Evolutionary conservation across 1,140 invertebrate species (phyloP), one percentile per base, ranked within the genome.

Genomic region (Hesperophylax magnus): DNA sequence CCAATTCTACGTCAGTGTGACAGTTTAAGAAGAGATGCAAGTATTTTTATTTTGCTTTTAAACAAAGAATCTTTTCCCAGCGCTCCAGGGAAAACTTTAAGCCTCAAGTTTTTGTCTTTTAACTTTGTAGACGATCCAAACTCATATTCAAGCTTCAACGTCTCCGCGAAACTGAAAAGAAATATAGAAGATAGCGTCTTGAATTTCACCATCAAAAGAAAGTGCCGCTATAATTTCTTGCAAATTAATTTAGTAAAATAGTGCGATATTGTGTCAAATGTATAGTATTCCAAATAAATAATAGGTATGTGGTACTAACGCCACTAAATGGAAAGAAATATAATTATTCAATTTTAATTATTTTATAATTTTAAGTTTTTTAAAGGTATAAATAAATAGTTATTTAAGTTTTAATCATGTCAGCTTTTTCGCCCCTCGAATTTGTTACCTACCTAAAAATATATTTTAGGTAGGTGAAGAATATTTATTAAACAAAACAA

Each of bases 41-140:
- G 58, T 54, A 18, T 80, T 75, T 80, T 79, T 75, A 74, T 80
- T 80, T 80, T 80, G 47, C 65, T 80, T 80, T 56, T 52, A 9
- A 65, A 80, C 69, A 80, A 56, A 24, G 34, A 65, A 53, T 80
- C 69, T 63, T 58, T 53, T 53, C 56, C 53, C 8, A 79, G 56
- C 53, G 58, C 78, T 75, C 78, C 14, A 8, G 71, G 69, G 77
- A 79, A 79, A 78, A 53, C 54, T 79, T 71, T 27, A 18, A 2
- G 53, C 24, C n/a, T 3, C 53, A 47, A 54, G n/a, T 67, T 80
- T 79, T 78, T 61, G 34, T 79, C 24, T 75, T 24, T 52, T 34
- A 80, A 80, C 78, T 80, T 80, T 65, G 58, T 80, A 80, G 78
- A 80, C 78, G 71, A 61, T 80, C 54, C 71, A 22, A 80, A 58